A percentile compares a stretch with the other conserved stretches of the same genome.
These are phyloP conservation scores for Ostrea denselamellosa DNA, from an alignment of 1,140 invertebrate species.

Conservation along the genomic window DNA sequence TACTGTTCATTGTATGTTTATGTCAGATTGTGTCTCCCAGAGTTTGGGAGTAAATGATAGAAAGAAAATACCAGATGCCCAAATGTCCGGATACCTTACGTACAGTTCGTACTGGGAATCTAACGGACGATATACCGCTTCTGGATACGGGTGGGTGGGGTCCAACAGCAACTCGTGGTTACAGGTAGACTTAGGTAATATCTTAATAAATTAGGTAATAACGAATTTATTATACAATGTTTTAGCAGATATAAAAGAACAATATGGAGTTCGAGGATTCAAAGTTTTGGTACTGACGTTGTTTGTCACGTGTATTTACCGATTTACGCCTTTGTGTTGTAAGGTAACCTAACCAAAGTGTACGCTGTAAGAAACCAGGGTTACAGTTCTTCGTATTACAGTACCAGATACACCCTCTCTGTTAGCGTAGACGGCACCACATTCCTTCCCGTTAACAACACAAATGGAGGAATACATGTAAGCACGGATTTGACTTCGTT, in stretches of 20 bases:
- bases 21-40: conserved; percentile 52
- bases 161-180: conserved; percentile 52
- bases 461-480: conserved; percentile 47
- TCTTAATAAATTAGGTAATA: no score
- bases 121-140: conserved; percentile 45
- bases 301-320: no score
- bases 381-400: conserved; percentile 54
- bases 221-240: no score
- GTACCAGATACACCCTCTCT: conserved; percentile 46
- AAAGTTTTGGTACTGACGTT: not conserved
- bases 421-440: conserved; percentile 57
- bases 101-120: conserved; percentile 45
- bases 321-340: not conserved
- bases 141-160: conserved; percentile 55
- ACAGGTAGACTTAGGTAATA: conserved; percentile 59
- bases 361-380: conserved; percentile 50
- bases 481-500: not conserved
- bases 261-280: no score
- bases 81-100: conserved; percentile 60
- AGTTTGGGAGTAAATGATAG: conserved; percentile 49
- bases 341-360: conserved; percentile 49
- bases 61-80: conserved; percentile 56
- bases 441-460: conserved; percentile 50
- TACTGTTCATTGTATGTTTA: no score
- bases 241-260: no score